Evolutionary conservation across 2,797 vertebrate species (phyloP).

Genomic region (Varecia variegata): DNA sequence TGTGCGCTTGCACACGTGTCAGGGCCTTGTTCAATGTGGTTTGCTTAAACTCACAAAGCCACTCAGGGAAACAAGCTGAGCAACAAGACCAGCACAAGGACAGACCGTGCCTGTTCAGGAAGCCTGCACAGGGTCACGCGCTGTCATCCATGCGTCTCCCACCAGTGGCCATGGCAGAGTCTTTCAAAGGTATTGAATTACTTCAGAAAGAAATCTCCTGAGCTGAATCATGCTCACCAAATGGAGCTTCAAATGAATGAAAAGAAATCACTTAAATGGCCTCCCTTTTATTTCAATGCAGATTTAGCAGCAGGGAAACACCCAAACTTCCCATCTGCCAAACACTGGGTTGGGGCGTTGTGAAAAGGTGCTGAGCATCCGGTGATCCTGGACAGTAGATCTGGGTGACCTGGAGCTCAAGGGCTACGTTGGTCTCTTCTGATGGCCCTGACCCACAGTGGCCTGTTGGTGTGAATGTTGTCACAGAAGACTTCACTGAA

Average conservation of each 20-base stretch:
- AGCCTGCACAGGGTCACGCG: fast-evolving
- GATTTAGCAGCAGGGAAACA: neutral
- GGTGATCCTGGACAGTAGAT: fast-evolving
- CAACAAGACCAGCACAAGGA: neutral
- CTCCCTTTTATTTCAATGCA: neutral
- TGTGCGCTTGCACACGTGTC: neutral
- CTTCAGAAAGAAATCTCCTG: neutral
- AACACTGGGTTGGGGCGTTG: fast-evolving
- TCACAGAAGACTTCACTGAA: neutral
- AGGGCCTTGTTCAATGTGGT: neutral
- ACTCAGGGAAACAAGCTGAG: neutral
- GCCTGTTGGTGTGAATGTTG: neutral
- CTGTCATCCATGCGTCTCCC: fast-evolving
- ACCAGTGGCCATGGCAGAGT: neutral
- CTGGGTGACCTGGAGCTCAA: neutral
- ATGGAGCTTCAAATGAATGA: neutral
- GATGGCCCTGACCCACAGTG: fast-evolving
- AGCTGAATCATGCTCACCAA: neutral
- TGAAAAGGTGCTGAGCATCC: neutral
- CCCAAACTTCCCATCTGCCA: neutral
- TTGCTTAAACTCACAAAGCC: neutral
- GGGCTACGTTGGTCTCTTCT: neutral
- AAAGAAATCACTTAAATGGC: too few relatives aligned
- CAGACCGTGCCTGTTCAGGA: neutral
- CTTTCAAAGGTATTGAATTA: neutral